Evolutionary conservation across 2,113 vertebrate genomes (phyloP).

Genomic region (Nestor notabilis): DNA sequence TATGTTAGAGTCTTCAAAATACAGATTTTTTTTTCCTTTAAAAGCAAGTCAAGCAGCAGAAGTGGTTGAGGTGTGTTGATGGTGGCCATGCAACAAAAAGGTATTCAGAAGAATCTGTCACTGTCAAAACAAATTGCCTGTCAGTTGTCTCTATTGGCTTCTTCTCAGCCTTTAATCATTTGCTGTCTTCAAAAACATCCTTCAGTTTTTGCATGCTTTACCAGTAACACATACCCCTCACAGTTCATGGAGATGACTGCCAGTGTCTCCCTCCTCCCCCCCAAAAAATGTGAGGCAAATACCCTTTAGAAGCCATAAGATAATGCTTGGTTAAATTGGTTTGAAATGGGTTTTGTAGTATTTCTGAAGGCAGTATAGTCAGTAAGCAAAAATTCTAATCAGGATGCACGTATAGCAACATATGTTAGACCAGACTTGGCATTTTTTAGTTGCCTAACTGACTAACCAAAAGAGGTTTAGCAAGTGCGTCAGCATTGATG

Average conservation of each 20-base stretch:
- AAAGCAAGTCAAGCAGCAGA: neutral
- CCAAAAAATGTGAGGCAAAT: neutral
- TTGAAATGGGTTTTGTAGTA: neutral
- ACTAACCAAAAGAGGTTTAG: neutral
- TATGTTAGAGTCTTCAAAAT: neutral
- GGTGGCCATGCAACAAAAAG: neutral
- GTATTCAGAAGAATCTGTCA: neutral
- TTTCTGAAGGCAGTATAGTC: neutral
- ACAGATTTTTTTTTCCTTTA: neutral
- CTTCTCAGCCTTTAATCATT: neutral
- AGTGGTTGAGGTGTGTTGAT: neutral
- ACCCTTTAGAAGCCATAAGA: neutral
- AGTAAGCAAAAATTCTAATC: neutral
- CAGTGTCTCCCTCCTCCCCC: neutral
- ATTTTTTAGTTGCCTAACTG: neutral
- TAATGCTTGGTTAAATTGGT: neutral
- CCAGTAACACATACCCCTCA: neutral
- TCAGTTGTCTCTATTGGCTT: neutral
- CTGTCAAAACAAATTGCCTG: constrained; percentile 19
- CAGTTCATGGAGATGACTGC: neutral
- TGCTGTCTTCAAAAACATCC: neutral
- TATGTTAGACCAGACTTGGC: neutral
- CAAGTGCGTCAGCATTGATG: neutral
- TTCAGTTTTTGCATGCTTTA: neutral
- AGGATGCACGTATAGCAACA: neutral